phyloP scores from a whole-genome alignment of 2,113 vertebrate species.

The Archocentrus centrarchus region DNA sequence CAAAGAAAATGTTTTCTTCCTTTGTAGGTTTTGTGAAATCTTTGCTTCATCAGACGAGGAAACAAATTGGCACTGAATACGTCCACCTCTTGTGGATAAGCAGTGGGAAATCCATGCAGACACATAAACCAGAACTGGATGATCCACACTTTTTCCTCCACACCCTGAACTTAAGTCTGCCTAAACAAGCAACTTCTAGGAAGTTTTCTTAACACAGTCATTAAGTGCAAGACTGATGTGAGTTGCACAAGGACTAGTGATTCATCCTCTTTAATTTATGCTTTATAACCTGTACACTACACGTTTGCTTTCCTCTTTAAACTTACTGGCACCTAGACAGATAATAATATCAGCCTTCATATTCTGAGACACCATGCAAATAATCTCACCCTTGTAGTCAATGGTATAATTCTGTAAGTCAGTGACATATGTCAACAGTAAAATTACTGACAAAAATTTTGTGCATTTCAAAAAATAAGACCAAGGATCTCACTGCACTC shows the following conservation, averaged over 20 bases:
- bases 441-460: not conserved
- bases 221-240: not conserved
- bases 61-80: not conserved
- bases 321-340: not conserved
- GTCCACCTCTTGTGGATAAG: not conserved
- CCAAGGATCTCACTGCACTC: not conserved
- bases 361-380: not conserved
- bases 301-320: not conserved
- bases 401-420: not conserved
- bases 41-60: not conserved
- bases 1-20: not conserved
- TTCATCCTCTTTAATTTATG: not conserved
- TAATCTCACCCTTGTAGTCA: not conserved
- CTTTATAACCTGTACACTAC: not conserved
- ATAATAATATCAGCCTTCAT: slow-evolving; percentile 2
- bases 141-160: not conserved
- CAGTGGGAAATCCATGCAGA: not conserved
- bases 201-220: not conserved
- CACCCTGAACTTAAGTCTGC: not conserved
- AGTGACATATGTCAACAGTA: not conserved
- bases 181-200: not conserved
- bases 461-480: not conserved
- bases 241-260: not conserved
- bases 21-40: not conserved
- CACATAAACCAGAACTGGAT: not conserved